phyloP scores from a whole-genome alignment of 92 coral and sea anemone species.

The Plumapathes pennacea region DNA sequence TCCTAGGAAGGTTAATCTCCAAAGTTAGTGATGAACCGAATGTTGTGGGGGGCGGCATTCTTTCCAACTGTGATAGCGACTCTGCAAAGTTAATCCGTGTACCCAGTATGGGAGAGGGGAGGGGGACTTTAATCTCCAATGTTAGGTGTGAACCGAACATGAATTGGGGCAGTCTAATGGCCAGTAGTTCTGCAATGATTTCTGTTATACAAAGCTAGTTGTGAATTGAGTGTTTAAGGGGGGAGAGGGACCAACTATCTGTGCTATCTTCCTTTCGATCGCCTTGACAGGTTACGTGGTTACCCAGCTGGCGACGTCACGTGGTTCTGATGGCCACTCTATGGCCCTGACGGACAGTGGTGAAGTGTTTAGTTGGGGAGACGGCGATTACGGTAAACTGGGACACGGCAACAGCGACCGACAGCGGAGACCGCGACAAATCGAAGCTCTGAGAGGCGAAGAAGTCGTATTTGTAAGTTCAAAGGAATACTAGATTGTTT shows the following conservation, averaged over 20 bases:
- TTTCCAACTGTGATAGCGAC: conserved; percentile 59
- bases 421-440: conserved; percentile 81
- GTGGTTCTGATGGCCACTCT: conserved; percentile 90
- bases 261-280: no score
- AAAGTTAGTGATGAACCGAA: conserved; percentile 9
- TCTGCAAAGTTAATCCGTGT: background rate
- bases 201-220: conserved; percentile 71
- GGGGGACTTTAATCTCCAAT: no score
- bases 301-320: conserved; percentile 71
- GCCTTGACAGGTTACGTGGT: conserved; percentile 66
- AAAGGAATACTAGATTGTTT: no score
- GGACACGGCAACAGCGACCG: conserved; percentile 89
- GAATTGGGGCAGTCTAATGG: no score
- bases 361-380: conserved; percentile 92
- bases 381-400: conserved; percentile 86
- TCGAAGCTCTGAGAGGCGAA: conserved; percentile 85
- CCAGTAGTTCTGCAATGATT: no score
- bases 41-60: no score
- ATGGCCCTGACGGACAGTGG: conserved; percentile 83
- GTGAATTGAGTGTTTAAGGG: no score
- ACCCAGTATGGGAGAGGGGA: no score
- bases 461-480: conserved; percentile 72
- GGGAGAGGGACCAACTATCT: no score
- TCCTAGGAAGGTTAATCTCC: no score
- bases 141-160: no score